Evolutionary conservation across 2,797 vertebrate genomes (phyloP).

Genomic region (Cheirogaleus major): DNA sequence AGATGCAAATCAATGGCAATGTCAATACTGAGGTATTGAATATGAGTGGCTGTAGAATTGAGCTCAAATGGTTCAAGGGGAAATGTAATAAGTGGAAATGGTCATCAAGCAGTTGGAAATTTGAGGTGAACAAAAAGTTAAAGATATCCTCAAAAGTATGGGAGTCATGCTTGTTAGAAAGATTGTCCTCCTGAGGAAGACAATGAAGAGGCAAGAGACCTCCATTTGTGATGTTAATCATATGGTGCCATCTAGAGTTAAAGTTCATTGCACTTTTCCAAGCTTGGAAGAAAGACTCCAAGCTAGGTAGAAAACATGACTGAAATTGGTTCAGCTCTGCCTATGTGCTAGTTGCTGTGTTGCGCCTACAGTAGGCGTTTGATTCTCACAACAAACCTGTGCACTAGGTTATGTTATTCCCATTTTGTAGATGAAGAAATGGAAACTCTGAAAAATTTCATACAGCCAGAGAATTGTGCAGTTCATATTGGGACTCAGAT

Average conservation of each 20-base stretch:
- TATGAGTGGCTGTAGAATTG: neutral
- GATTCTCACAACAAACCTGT: neutral
- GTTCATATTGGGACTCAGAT: neutral
- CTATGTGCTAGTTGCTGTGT: neutral
- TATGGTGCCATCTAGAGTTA: neutral
- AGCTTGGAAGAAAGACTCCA: neutral
- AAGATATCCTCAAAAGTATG: neutral
- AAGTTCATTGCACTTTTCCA: neutral
- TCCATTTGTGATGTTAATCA: neutral
- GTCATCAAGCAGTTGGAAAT: neutral
- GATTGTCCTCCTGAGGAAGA: neutral
- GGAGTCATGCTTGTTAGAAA: neutral
- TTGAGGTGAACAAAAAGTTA: neutral
- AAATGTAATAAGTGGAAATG: constrained; percentile 27
- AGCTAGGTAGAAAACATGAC: neutral
- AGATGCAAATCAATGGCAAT: neutral
- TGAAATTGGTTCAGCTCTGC: neutral
- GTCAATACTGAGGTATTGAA: neutral
- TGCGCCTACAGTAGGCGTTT: neutral
- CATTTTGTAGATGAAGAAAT: neutral
- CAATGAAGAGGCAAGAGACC: neutral
- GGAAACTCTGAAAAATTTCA: neutral
- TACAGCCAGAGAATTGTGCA: neutral
- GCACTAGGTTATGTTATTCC: neutral
- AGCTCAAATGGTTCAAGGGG: neutral